Conservation (phyloP, 2,113 vertebrate genomes). For the Asarcornis scutulata region DNA sequence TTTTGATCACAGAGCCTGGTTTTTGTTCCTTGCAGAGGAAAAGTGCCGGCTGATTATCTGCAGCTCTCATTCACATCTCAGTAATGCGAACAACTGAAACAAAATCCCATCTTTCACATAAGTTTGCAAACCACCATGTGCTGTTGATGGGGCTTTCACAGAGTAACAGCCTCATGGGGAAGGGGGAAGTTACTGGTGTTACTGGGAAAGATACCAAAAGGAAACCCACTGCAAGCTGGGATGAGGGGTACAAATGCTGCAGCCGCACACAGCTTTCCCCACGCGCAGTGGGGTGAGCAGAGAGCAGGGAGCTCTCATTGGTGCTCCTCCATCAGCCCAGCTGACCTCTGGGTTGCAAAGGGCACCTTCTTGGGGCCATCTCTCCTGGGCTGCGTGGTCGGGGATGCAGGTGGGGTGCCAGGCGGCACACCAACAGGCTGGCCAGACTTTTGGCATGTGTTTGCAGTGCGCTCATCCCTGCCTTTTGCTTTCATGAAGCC, state of each 20-base stretch:
- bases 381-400: not conserved
- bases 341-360: not conserved
- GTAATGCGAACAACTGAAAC: not conserved
- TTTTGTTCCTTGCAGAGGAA: slow-evolving; percentile 17
- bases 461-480: not conserved
- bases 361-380: not conserved
- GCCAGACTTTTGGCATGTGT: not conserved
- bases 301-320: no score
- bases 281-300: no score
- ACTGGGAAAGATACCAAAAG: not conserved
- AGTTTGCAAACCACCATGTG: not conserved
- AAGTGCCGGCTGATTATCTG: not conserved
- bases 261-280: not conserved
- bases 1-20: not conserved
- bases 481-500: not conserved
- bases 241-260: not conserved
- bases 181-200: not conserved
- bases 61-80: not conserved
- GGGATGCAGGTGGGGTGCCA: not conserved
- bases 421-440: not conserved
- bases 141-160: not conserved
- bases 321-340: not conserved
- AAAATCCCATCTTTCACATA: not conserved
- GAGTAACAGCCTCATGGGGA: not conserved
- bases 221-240: not conserved